Conservation (phyloP, 2,888 invertebrate genomes). For the Notocelia uddmanniana region DNA sequence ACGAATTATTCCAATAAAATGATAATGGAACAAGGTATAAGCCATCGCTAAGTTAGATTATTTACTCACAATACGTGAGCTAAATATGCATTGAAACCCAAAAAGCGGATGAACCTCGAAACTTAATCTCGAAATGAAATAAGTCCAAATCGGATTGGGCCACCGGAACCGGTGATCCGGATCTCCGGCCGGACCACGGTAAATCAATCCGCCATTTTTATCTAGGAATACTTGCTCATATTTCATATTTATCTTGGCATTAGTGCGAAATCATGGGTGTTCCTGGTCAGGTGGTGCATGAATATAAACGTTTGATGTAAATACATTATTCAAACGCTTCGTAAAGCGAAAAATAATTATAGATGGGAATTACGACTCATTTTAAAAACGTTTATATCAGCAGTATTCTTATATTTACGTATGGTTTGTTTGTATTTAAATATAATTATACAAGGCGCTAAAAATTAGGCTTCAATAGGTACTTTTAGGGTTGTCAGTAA, state of each 20-base stretch:
- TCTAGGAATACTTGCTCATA: constrained; percentile 46
- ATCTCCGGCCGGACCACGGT: constrained; percentile 43
- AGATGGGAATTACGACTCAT: too few relatives aligned
- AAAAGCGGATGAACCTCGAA: constrained; percentile 8
- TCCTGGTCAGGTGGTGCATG: constrained; percentile 51
- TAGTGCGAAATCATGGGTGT: constrained; percentile 40
- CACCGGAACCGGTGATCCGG: constrained; percentile 24
- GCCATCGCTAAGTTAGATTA: too few relatives aligned
- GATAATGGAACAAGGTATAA: too few relatives aligned
- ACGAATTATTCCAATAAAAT: too few relatives aligned
- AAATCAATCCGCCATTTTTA: constrained; percentile 49
- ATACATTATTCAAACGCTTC: constrained; percentile 6
- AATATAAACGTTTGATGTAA: constrained; percentile 13
- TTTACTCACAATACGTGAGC: not conserved
- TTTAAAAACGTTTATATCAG: too few relatives aligned
- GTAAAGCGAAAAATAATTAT: not conserved
- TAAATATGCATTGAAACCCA: not conserved
- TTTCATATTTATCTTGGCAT: constrained; percentile 50
- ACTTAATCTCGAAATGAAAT: constrained; percentile 30
- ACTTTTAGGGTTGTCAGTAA: too few relatives aligned
- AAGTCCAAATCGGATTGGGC: constrained; percentile 33
- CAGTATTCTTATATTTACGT: too few relatives aligned
- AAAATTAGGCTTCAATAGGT: too few relatives aligned
- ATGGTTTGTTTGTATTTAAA: too few relatives aligned
- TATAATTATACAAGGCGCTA: too few relatives aligned